Evolutionary conservation across 2,888 invertebrate genomes (phyloP).

Genomic region (Reticulitermes lucifugus): DNA sequence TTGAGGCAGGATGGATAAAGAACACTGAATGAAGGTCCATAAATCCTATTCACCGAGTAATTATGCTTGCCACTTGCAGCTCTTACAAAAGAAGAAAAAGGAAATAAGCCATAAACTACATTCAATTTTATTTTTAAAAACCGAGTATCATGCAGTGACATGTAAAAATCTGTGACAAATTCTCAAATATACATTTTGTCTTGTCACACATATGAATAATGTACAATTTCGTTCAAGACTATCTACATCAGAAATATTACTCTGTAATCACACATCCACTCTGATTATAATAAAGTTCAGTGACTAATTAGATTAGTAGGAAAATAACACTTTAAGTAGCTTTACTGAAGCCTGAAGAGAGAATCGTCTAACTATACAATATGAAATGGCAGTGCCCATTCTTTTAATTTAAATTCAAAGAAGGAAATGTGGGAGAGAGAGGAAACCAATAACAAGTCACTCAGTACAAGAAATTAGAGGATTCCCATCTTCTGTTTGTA

Average conservation of each 20-base stretch:
- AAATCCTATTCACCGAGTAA: too few relatives aligned
- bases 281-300: not conserved
- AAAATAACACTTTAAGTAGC: not conserved
- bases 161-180: not conserved
- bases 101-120: not conserved
- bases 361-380: not conserved
- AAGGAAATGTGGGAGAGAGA: not conserved
- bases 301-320: not conserved
- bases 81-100: too few relatives aligned
- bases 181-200: not conserved
- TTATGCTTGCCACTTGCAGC: too few relatives aligned
- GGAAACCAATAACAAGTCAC: too few relatives aligned
- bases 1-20: too few relatives aligned
- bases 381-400: not conserved
- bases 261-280: not conserved
- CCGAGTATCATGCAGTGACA: not conserved
- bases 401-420: not conserved
- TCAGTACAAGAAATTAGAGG: too few relatives aligned
- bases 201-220: not conserved
- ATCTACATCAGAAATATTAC: not conserved
- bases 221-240: not conserved
- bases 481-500: not conserved
- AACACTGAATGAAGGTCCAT: too few relatives aligned
- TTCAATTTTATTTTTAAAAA: not conserved
- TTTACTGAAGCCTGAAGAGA: not conserved